These are phyloP conservation scores for Myrmecobius fasciatus DNA, from an alignment of 2,113 vertebrate species.

Conservation along the genomic window DNA sequence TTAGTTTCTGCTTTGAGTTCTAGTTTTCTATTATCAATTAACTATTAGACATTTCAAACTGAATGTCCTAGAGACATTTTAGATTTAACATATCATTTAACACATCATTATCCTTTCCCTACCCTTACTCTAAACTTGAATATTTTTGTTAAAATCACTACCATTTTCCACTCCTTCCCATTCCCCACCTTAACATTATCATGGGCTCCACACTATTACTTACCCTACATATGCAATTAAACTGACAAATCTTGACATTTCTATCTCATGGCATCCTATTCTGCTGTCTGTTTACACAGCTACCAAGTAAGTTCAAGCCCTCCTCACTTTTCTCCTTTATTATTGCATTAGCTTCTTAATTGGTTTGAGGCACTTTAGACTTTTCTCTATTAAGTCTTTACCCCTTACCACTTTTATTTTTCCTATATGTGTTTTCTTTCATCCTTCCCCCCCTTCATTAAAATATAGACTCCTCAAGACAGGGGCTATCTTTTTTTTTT, in stretches of 20 bases:
- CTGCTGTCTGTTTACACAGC: neutral
- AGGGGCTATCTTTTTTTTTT: neutral
- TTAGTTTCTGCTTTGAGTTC: neutral
- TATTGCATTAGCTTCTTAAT: neutral
- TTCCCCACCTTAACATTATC: neutral
- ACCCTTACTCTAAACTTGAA: neutral
- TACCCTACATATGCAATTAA: neutral
- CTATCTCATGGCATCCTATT: neutral
- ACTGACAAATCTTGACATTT: neutral
- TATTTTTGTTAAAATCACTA: neutral
- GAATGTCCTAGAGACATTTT: neutral
- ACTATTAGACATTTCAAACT: neutral
- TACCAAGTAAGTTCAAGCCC: neutral
- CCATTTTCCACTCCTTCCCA: neutral
- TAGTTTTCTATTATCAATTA: neutral
- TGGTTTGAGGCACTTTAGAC: neutral
- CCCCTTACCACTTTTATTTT: neutral
- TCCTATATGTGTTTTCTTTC: neutral
- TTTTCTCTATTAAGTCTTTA: neutral
- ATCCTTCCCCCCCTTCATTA: neutral
- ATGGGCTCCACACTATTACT: neutral
- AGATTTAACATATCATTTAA: neutral
- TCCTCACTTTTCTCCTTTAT: neutral
- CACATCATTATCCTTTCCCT: neutral
- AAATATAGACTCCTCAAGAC: neutral